Base-by-base conservation (phyloP, 2,888 invertebrate species). In the Miltochrista miniata region DNA sequence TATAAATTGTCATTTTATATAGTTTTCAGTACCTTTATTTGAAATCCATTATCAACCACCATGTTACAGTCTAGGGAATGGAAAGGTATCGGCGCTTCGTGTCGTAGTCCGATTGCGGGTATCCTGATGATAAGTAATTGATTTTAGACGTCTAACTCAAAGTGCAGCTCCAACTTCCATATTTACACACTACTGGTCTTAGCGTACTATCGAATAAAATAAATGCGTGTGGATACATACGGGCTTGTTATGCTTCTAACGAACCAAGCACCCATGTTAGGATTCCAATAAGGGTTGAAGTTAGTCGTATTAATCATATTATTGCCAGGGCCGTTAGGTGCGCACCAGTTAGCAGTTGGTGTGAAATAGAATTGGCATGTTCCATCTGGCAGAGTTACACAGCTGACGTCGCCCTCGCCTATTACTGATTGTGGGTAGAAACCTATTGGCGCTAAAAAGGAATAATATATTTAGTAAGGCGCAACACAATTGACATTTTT, bases 331-430 rank as follows among this genome's bases (percentile, higher is more conserved):
- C 37, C 18, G 24, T 46, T 52, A 8, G 69, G 48, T 13, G 54
- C 18, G 59, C 68, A 66, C 67, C 73, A 71, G 46, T 74, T 74
- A 12, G 65, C 45, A 4, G 67, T 67, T 11, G 90, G 90, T 31
- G 81, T 56, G 59, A 90, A 91, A 50, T 80, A 80, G 37, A 78
- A 78, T 56, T 87, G 87, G 1, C 80, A 54, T 31, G 70, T 78
- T 29, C 91, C 91, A 61, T 91, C 87, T 1, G 87, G 83, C 36
- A 79, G 69, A 24, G 75, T 59, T 2, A 86, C 38, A 1, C 86
- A 72, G 1, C 73, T 70, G 3, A 91, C 76, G 45, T 89, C 84
- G 15, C 91, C 91, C 62, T 90, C 90, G 8, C 91, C 90, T 41
- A 86, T 67, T 60, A 90, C 65, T 53, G 45, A 14, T 13, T 80